These are phyloP conservation scores for Gibbula magus DNA, from an alignment of 2,888 invertebrate genomes.

Conservation along the genomic window DNA sequence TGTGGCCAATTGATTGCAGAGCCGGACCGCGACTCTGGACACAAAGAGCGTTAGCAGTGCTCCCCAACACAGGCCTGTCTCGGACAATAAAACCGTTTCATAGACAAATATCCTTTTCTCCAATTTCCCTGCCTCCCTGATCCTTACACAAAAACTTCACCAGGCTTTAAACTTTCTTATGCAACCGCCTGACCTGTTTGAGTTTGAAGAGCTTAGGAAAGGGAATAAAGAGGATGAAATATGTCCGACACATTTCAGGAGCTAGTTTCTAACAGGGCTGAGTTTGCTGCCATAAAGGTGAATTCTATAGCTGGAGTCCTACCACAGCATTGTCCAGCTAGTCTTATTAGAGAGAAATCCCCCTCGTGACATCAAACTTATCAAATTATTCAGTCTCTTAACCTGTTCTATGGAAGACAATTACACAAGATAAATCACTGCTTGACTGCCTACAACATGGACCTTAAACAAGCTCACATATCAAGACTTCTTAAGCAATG, in stretches of 20 bases:
- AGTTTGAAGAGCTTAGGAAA: background rate
- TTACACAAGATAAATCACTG: background rate
- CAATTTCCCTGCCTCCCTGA: slow-evolving; percentile 7
- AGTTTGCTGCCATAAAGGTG: background rate
- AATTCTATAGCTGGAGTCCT: too few species aligned
- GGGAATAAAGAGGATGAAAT: slow-evolving; percentile 20
- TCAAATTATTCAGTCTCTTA: slow-evolving; percentile 8
- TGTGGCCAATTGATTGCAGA: slow-evolving; percentile 10
- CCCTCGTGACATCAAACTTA: background rate
- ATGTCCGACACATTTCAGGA: slow-evolving; percentile 5
- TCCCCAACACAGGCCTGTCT: slow-evolving; percentile 2
- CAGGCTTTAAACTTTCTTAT: slow-evolving; percentile 9
- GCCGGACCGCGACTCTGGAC: background rate
- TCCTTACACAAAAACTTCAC: background rate
- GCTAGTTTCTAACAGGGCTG: background rate
- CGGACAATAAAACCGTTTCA: slow-evolving; percentile 14
- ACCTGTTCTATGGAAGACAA: background rate
- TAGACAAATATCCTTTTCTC: slow-evolving; percentile 20
- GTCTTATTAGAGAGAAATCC: background rate
- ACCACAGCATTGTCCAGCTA: background rate
- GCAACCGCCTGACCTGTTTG: slow-evolving; percentile 12
- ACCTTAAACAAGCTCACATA: too few species aligned
- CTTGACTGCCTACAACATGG: too few species aligned
- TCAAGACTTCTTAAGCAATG: too few species aligned
- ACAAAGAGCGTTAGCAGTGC: background rate